Percentiles rank a stretch among this genome's conserved stretches.
These are phyloP conservation scores for Myiopsitta monachus DNA, from an alignment of 2,113 vertebrate genomes.

Conservation along the genomic window DNA sequence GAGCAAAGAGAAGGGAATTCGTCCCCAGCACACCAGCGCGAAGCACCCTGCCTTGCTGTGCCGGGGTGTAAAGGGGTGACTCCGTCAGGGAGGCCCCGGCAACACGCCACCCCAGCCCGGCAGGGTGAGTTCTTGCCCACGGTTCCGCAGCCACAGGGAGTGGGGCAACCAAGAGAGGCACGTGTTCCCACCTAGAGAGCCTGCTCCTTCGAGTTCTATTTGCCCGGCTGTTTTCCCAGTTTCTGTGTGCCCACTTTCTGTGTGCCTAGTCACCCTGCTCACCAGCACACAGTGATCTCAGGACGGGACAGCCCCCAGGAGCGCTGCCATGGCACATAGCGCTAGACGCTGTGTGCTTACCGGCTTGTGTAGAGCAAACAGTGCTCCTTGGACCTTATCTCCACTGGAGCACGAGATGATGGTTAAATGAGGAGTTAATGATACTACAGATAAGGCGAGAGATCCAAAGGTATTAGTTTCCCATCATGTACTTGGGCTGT, in stretches of 20 bases:
- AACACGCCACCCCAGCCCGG: background rate
- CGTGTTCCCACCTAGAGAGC: background rate
- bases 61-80: background rate
- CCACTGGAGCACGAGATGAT: rapidly evolving
- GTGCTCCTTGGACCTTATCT: background rate
- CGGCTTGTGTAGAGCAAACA: rapidly evolving
- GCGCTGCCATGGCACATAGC: rapidly evolving
- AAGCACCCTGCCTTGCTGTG: background rate
- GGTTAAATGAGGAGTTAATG: background rate
- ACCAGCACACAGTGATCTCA: rapidly evolving
- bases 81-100: background rate
- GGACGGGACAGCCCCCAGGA: background rate
- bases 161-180: rapidly evolving
- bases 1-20: background rate
- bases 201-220: background rate
- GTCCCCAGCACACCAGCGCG: background rate
- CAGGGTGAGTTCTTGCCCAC: background rate
- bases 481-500: rapidly evolving
- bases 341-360: rapidly evolving
- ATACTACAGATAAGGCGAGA: rapidly evolving
- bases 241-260: background rate
- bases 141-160: background rate
- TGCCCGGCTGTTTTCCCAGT: background rate
- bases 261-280: rapidly evolving
- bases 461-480: background rate